Evolutionary conservation across 30 jellyfish, hydroid and myxozoan genomes (phyloP).

Genomic region (Aurelia coerulea): DNA sequence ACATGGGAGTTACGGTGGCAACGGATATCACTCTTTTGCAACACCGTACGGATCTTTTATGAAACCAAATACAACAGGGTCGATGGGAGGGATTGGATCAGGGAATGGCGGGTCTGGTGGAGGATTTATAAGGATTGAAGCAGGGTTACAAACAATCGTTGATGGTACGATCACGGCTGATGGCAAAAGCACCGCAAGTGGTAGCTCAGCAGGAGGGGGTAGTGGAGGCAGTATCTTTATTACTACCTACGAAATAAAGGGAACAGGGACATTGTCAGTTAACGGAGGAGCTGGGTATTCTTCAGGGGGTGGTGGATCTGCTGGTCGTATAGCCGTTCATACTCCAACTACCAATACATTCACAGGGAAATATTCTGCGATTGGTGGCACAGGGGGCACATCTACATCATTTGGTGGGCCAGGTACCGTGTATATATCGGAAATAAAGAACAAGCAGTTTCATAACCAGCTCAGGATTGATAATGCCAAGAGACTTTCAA

Average conservation of each 20-base stretch:
- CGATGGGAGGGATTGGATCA: conserved; percentile 63
- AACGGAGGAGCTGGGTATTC: conserved; percentile 67
- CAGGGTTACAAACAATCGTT: conserved; percentile 41
- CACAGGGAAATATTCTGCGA: conserved; percentile 43
- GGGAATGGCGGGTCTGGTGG: conserved; percentile 56
- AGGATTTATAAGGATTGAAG: conserved; percentile 43
- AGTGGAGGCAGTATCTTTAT: conserved; percentile 71
- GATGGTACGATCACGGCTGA: conserved; percentile 56
- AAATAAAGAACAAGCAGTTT: conserved; percentile 16
- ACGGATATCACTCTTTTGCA: conserved; percentile 20
- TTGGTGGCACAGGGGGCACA: conserved; percentile 52
- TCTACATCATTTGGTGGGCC: conserved; percentile 71
- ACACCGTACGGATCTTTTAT: conserved; percentile 61
- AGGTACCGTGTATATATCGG: conserved; percentile 60
- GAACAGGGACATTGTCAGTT: conserved; percentile 50
- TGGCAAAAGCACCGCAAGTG: conserved; percentile 38
- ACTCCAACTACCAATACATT: conserved; percentile 25
- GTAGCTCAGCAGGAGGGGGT: conserved; percentile 75
- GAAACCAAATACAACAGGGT: conserved; percentile 45
- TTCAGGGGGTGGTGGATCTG: conserved; percentile 70
- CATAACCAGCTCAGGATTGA: conserved; percentile 43
- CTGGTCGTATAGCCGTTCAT: conserved; percentile 68
- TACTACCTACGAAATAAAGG: conserved; percentile 39
- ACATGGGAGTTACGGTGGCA: conserved; percentile 72
- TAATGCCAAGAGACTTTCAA: conserved; percentile 31